Base-by-base conservation (phyloP, 1,140 invertebrate species). In the Hycleus phaleratus region DNA sequence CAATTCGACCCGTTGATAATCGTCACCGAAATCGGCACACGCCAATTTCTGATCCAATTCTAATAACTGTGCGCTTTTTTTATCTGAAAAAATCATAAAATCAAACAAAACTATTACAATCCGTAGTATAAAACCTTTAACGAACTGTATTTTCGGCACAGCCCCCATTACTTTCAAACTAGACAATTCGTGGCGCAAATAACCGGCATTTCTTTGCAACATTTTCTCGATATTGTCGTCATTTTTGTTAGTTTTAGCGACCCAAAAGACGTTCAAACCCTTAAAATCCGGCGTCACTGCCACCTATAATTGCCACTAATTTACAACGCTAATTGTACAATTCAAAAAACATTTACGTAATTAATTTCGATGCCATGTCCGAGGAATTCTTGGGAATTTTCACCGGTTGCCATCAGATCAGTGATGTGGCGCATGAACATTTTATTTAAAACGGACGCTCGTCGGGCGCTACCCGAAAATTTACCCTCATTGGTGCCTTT, bases 381-480 rank as follows among this genome's bases (percentile, higher is more conserved):
- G n/a, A 81, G 40, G 56, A 90, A 68, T 38, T 80, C 66, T 25
- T 78, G 68, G 4, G 81, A 74, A 12, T 82, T 73, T 61, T 83
- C 80, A 1, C 85, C 85, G 3, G 84, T 84, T 2, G 85, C 78
- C 78, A 91, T 78, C 7, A 88, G 69, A 64, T 89, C 87, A 1
- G 86, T 87, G 11, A 90, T 82, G 46, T 87, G 75, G 65, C 81
- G 80, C 86, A 90, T 90, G 63, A 90, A 90, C n/a, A 90, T 58
- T 73, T 87, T 87, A 70, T 90, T 88, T 6, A 90, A 69, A 40
- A 89, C 79, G 0, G 74, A 72, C 5, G 82, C 73, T 68, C 87
- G 71, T 45, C 67, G 68, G 5, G 59, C 38, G 50, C 57, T 68
- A 1, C 48, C 44, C 3, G 64, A 56, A 45, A 59, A 49, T 49